Conservation (phyloP, 2,888 invertebrate species). For the Volucella inanis region DNA sequence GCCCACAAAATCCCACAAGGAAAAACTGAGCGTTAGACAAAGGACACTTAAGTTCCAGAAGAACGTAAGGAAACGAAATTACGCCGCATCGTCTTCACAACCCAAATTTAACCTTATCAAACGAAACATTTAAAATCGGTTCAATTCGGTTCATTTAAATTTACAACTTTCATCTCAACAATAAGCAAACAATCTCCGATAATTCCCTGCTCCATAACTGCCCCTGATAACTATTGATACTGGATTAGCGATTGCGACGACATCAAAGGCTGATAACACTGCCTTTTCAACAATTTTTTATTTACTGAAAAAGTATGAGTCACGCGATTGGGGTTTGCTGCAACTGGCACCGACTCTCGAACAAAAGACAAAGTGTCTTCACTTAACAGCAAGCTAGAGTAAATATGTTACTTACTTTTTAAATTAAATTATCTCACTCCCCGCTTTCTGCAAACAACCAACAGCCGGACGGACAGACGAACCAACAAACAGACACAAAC, state of each 20-base stretch:
- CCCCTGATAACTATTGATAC: slow-evolving; percentile 40
- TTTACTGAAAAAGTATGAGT: slow-evolving; percentile 49
- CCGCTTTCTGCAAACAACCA: background rate
- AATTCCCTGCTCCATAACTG: slow-evolving; percentile 1
- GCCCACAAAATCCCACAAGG: too few species aligned
- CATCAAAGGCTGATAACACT: slow-evolving; percentile 43
- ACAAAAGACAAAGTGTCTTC: too few species aligned
- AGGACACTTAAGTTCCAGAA: too few species aligned
- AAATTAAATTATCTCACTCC: slow-evolving; percentile 41
- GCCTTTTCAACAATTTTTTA: slow-evolving; percentile 2
- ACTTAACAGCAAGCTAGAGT: background rate
- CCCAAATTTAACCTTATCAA: too few species aligned
- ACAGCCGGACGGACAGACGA: background rate
- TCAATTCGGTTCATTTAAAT: background rate
- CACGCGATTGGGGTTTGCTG: slow-evolving; percentile 29
- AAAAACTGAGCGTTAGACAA: too few species aligned
- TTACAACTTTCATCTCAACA: background rate
- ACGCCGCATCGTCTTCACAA: too few species aligned
- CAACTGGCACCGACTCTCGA: background rate
- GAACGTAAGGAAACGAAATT: too few species aligned
- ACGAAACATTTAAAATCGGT: too few species aligned
- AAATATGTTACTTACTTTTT: background rate
- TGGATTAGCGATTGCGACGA: slow-evolving; percentile 44
- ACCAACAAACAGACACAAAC: background rate
- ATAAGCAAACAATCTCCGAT: slow-evolving; percentile 25